phyloP scores from a whole-genome alignment of 2,113 vertebrate species.

The Coturnix japonica region DNA sequence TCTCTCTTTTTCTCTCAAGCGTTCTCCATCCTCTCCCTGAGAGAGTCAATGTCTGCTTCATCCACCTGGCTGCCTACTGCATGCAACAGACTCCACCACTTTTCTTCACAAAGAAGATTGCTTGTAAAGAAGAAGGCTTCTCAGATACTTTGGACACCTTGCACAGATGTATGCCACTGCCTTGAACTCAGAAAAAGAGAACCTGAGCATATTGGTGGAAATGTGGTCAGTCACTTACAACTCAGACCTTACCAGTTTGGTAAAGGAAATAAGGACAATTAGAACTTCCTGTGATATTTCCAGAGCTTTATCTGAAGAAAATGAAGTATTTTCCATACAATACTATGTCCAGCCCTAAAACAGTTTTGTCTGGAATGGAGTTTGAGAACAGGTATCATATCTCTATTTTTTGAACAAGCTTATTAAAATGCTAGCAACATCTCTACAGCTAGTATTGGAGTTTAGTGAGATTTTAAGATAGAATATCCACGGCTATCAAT shows the following conservation, averaged over 20 bases:
- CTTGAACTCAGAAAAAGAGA: constrained; percentile 50
- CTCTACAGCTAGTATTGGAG: neutral
- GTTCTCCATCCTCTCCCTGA: constrained; percentile 69
- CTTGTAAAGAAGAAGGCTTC: constrained; percentile 37
- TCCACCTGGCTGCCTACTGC: constrained; percentile 41
- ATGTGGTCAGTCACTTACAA: constrained; percentile 35
- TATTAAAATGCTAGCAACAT: neutral
- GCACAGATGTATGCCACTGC: constrained; percentile 53
- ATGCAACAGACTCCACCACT: constrained; percentile 39
- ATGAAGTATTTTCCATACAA: neutral
- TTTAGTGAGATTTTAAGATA: neutral
- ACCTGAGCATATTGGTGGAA: constrained; percentile 32
- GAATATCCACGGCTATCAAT: neutral
- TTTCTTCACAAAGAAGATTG: constrained; percentile 57
- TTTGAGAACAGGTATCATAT: neutral
- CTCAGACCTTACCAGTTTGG: constrained; percentile 15
- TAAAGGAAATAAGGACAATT: constrained; percentile 25
- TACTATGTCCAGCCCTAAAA: neutral
- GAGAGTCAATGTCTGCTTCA: constrained; percentile 63
- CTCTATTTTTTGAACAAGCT: neutral
- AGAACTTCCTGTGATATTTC: neutral
- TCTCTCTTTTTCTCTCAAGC: constrained; percentile 73
- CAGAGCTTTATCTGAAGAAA: neutral
- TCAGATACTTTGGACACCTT: constrained; percentile 43
- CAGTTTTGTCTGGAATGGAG: neutral